phyloP scores from a whole-genome alignment of 1,140 invertebrate genomes.

The Galendromus occidentalis region DNA sequence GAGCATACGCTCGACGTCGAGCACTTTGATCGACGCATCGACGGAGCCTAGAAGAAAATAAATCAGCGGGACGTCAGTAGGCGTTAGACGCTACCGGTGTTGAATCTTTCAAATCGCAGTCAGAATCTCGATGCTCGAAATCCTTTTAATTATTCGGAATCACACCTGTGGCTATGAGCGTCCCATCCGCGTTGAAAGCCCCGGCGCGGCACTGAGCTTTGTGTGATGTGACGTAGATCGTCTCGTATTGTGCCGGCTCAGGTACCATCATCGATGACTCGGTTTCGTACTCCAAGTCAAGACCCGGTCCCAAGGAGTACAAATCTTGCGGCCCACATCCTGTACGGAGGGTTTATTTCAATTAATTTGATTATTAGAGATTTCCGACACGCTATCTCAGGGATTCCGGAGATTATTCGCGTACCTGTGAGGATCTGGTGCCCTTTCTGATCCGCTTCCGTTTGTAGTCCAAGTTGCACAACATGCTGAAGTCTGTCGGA shows the following conservation, averaged over 20 bases:
- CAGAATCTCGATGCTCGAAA: too few relatives aligned
- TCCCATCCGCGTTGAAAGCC: conserved; percentile 73
- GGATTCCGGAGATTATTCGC: background rate
- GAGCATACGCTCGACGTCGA: conserved; percentile 93
- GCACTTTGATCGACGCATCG: conserved; percentile 93
- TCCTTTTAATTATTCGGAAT: background rate
- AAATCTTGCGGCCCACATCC: conserved; percentile 13
- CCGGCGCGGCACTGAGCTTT: conserved; percentile 87
- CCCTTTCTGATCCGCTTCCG: conserved; percentile 44
- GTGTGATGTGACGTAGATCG: conserved; percentile 94
- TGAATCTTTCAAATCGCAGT: background rate
- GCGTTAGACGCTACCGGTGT: background rate
- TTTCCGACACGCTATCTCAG: background rate
- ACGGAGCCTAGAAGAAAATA: conserved; percentile 93
- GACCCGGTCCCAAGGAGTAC: conserved; percentile 41
- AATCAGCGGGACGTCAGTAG: background rate
- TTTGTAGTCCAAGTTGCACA: conserved; percentile 59
- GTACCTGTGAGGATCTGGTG: conserved; percentile 11
- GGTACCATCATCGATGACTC: conserved; percentile 54
- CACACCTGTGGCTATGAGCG: background rate
- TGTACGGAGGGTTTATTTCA: background rate
- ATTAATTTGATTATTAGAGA: conserved; percentile 14
- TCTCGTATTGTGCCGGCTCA: conserved; percentile 87
- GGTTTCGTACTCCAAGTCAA: conserved; percentile 78
- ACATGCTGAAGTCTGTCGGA: conserved; percentile 74